Percentiles rank a stretch among this genome's conserved stretches.
These are phyloP conservation scores for Trachelus stipa DNA, from an alignment of 2,888 invertebrate species.

Conservation along the genomic window DNA sequence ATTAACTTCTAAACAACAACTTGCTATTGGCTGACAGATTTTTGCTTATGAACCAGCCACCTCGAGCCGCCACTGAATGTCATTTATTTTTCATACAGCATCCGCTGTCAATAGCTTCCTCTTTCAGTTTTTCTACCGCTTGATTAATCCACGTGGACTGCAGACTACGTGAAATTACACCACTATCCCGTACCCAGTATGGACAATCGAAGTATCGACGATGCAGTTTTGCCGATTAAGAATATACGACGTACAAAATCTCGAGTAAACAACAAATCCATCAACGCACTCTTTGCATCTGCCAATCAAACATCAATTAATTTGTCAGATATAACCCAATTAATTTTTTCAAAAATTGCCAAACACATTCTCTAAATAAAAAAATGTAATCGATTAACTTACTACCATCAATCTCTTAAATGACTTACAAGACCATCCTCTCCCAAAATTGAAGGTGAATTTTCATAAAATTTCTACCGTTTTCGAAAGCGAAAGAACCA, in stretches of 20 bases:
- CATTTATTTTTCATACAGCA: slow-evolving; percentile 55
- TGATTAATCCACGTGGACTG: slow-evolving; percentile 48
- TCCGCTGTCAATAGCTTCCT: slow-evolving; percentile 57
- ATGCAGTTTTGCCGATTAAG: background rate
- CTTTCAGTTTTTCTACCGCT: slow-evolving; percentile 55
- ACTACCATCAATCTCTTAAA: background rate
- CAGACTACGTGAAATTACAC: background rate
- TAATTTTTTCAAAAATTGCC: background rate
- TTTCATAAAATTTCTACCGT: background rate
- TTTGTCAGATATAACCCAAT: background rate
- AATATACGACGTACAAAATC: background rate
- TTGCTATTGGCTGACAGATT: slow-evolving; percentile 41
- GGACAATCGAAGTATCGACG: background rate
- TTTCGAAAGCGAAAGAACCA: background rate
- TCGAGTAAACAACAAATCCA: background rate
- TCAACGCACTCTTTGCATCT: background rate
- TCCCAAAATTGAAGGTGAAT: background rate
- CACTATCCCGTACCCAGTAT: background rate
- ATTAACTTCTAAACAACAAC: background rate
- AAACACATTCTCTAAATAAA: background rate
- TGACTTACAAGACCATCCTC: background rate
- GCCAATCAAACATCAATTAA: background rate
- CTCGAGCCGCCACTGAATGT: slow-evolving; percentile 46
- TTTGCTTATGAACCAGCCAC: slow-evolving; percentile 51
- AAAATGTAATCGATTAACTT: background rate